Evolutionary conservation across 2,113 vertebrate species (phyloP).

Genomic region (Pelodiscus sinensis): DNA sequence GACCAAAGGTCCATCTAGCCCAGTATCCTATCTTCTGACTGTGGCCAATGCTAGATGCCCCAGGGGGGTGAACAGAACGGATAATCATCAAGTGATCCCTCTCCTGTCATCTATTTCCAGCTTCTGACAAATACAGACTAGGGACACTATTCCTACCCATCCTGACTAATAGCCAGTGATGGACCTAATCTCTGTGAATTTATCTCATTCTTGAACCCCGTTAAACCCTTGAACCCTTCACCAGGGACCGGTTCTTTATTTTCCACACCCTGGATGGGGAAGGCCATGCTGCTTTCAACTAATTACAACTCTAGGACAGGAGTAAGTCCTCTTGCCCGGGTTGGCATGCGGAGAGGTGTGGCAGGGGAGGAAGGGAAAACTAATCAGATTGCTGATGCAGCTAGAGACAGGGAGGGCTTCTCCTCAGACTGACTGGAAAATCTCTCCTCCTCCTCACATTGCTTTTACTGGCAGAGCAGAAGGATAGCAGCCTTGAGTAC

Average conservation of each 20-base stretch:
- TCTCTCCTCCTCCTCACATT: background rate
- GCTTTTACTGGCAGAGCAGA: background rate
- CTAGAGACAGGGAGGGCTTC: background rate
- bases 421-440: background rate
- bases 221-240: too few species aligned
- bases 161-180: too few species aligned
- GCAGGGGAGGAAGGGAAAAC: background rate
- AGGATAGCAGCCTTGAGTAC: fast-evolving
- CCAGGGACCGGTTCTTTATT: fast-evolving
- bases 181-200: too few species aligned
- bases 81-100: too few species aligned
- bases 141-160: too few species aligned
- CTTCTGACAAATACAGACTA: too few species aligned
- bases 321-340: background rate
- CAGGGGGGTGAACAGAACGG: too few species aligned
- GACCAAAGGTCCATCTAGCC: too few species aligned
- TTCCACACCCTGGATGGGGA: background rate
- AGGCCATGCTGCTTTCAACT: background rate
- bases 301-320: fast-evolving
- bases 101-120: too few species aligned
- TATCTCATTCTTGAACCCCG: too few species aligned
- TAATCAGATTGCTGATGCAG: background rate
- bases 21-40: too few species aligned
- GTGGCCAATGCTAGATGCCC: too few species aligned
- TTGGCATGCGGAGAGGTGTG: fast-evolving